phyloP scores from a whole-genome alignment of 2,888 invertebrate genomes.

The Drepana falcataria region DNA sequence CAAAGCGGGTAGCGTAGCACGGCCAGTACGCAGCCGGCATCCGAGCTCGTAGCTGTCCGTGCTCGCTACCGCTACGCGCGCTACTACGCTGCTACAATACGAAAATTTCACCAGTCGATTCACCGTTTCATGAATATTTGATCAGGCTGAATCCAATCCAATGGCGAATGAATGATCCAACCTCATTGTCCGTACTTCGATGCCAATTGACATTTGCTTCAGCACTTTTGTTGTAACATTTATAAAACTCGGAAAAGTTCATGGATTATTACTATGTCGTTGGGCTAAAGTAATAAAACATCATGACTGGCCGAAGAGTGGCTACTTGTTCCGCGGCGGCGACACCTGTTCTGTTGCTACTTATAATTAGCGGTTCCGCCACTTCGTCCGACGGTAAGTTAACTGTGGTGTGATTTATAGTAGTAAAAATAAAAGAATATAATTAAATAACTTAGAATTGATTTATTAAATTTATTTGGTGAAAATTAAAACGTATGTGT shows the following conservation, averaged over 20 bases:
- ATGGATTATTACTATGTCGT: constrained; percentile 48
- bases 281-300: constrained; percentile 55
- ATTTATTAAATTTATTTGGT: too few relatives aligned
- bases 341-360: constrained; percentile 45
- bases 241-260: constrained; percentile 52
- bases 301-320: constrained; percentile 56
- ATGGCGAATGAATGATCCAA: constrained; percentile 62
- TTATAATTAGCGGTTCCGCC: constrained; percentile 47
- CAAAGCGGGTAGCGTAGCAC: constrained; percentile 43
- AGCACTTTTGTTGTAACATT: constrained; percentile 49
- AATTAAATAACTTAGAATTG: neutral
- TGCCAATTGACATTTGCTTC: constrained; percentile 50
- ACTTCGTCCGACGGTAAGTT: constrained; percentile 67
- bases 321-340: constrained; percentile 40
- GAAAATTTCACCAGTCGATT: constrained; percentile 48
- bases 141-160: constrained; percentile 47
- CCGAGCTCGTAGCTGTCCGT: constrained; percentile 39
- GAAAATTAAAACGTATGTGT: too few relatives aligned
- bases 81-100: constrained; percentile 15
- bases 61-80: constrained; percentile 31
- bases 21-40: constrained; percentile 53
- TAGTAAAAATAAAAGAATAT: constrained; percentile 5
- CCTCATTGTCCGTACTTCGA: constrained; percentile 48
- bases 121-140: constrained; percentile 68
- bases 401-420: constrained; percentile 8